These are phyloP conservation scores for Drosophila putrida DNA, from an alignment of 2,888 invertebrate species.

Conservation along the genomic window DNA sequence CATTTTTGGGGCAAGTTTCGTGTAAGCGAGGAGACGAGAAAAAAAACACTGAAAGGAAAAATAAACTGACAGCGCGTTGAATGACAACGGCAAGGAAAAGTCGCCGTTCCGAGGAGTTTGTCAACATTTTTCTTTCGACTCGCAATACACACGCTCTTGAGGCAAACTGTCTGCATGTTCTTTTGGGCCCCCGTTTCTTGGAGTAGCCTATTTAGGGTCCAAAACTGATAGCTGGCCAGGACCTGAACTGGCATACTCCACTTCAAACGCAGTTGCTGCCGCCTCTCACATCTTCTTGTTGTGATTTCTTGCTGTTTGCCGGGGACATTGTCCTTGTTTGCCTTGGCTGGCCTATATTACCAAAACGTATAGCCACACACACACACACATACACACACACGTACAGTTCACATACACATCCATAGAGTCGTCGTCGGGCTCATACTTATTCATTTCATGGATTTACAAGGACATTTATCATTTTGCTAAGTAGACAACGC, in stretches of 20 bases:
- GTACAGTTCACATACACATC: background rate
- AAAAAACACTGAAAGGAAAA: slow-evolving; percentile 40
- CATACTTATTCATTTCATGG: slow-evolving; percentile 80
- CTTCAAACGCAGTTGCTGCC: slow-evolving; percentile 46
- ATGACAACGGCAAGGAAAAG: slow-evolving; percentile 71
- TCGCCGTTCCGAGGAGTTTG: slow-evolving; percentile 62
- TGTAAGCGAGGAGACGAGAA: slow-evolving; percentile 9
- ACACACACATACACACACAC: background rate
- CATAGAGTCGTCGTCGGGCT: slow-evolving; percentile 11
- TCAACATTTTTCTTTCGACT: slow-evolving; percentile 63
- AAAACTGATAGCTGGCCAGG: slow-evolving; percentile 32
- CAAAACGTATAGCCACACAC: slow-evolving; percentile 6
- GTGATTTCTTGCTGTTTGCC: slow-evolving; percentile 69
- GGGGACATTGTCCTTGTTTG: slow-evolving; percentile 63
- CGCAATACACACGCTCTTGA: slow-evolving; percentile 33
- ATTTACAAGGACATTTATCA: slow-evolving; percentile 81
- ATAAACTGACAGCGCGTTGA: slow-evolving; percentile 75
- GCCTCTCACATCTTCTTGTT: slow-evolving; percentile 12
- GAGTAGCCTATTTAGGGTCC: slow-evolving; percentile 65
- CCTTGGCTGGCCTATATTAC: slow-evolving; percentile 50
- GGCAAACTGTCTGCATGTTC: slow-evolving; percentile 52
- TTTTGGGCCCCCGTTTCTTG: slow-evolving; percentile 40
- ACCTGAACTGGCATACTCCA: slow-evolving; percentile 25
- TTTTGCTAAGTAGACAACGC: slow-evolving; percentile 71
- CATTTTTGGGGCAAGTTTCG: slow-evolving; percentile 44